Evolutionary conservation across 2,888 invertebrate species (phyloP).

Genomic region (Stenichneumon culpator): DNA sequence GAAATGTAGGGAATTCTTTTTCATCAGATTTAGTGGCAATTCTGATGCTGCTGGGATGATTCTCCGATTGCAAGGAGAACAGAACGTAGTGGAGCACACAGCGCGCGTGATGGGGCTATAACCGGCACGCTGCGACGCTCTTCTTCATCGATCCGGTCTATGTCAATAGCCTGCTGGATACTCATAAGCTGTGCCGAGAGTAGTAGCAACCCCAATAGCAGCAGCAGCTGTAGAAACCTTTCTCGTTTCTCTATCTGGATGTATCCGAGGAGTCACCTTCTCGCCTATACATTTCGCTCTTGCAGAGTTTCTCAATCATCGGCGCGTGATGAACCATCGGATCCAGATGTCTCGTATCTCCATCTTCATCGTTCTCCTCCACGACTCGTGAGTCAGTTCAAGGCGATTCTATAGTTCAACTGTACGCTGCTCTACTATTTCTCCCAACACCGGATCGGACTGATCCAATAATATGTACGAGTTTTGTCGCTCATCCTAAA

Average conservation of each 20-base stretch:
- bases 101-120: slow-evolving; percentile 49
- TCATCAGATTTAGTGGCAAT: no score
- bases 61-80: slow-evolving; percentile 50
- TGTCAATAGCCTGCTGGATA: slow-evolving; percentile 63
- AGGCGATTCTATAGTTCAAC: neutral
- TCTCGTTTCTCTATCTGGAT: slow-evolving; percentile 45
- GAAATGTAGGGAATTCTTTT: no score
- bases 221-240: slow-evolving; percentile 58
- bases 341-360: slow-evolving; percentile 48
- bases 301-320: slow-evolving; percentile 57
- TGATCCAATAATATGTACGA: neutral
- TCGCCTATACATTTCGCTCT: slow-evolving; percentile 43
- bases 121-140: slow-evolving; percentile 61
- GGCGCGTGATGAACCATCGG: slow-evolving; percentile 48
- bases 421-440: neutral
- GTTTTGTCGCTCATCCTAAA: neutral
- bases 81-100: slow-evolving; percentile 31
- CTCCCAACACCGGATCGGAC: neutral
- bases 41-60: slow-evolving; percentile 38
- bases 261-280: slow-evolving; percentile 47
- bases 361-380: neutral
- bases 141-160: slow-evolving; percentile 65
- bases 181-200: slow-evolving; percentile 64
- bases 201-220: slow-evolving; percentile 42
- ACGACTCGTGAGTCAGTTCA: neutral